Evolutionary conservation across 2,888 invertebrate species (phyloP), one percentile per base, ranked within the genome.

Genomic region (Lobophora halterata): DNA sequence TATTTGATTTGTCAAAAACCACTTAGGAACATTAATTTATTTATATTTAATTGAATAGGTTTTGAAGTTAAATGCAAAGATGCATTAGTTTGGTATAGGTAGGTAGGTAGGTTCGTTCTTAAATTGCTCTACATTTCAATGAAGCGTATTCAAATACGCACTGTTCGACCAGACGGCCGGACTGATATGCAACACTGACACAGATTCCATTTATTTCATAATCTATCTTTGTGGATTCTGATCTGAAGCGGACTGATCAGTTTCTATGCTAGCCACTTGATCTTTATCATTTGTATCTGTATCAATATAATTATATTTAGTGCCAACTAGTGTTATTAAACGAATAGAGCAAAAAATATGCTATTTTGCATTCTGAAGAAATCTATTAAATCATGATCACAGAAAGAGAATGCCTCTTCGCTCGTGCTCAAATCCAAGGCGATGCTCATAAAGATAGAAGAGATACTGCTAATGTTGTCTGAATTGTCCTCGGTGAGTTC

Each of bases 321-420:
- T n/a, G n/a, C n/a, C n/a, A n/a, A n/a, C n/a, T n/a, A n/a, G n/a
- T n/a, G n/a, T n/a, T n/a, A n/a, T n/a, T n/a, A n/a, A n/a, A n/a
- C n/a, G n/a, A n/a, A n/a, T n/a, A n/a, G n/a, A n/a, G n/a, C n/a
- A n/a, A 19, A 3, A 8, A 20, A 6, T 24, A 25, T 35, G 20
- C 21, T 26, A 30, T 12, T 27, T 25, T 30, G 27, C 33, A 42
- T 43, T 23, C 27, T 46, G 16, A 38, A 36, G 35, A 46, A 32
- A 29, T 26, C 33, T 28, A 12, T 32, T 29, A 29, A 11, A 52
- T 61, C 60, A 63, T 68, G 66, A 73, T 66, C 62, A 68, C 69
- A 60, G 61, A 71, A 73, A 71, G 73, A 72, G 71, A 76, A 75
- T 70, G 77, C 65, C 58, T 64, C 71, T 77, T 71, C 72, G 76